Base-by-base conservation (phyloP, 2,888 invertebrate genomes). In the Carpatolechia fugitivella region DNA sequence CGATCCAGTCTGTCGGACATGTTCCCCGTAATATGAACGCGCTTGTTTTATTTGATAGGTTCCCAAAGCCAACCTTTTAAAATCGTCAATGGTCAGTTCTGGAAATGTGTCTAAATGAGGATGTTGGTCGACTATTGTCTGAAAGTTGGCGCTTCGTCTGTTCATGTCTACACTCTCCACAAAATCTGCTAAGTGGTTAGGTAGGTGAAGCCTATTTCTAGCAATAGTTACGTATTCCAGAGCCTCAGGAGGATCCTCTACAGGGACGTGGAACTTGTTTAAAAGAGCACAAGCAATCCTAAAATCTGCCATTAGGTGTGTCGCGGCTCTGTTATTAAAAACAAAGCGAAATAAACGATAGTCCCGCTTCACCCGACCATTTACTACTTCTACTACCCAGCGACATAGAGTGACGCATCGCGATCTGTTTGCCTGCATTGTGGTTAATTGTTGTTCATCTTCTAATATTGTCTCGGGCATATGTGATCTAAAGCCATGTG, bases 321-420 rank as follows among this genome's bases (percentile, higher is more conserved):
- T 18, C 7, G 20, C 20, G 0, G 40, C 40, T 8, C 40, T 18
- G 20, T 41, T 18, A 10, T 3, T 11, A 41, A 18, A 41, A 11
- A 11, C 40, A 3, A 18, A 6, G 10, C 40, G 18, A 20, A 41
- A 41, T 1, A 41, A 11, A 10, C 11, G 1, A 11, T 18, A 41
- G 16, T 41, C 40, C 6, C 40, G 16, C 16, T 41, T 41, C 1
- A 41, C 10, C 3, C 40, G 10, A 1, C 40, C 40, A 20, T 41
- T 41, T 8, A 41, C 20, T 18, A 50, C 52, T 31, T 59, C 58
- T 16, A 58, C 54, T 14, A 60, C 58, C 16, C 16, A 24, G 3
- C 24, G 24, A 3, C 3, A 3, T 4, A 24, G 24, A 24, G 24
- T 24, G 24, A 24, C 24, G 3, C 6, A 4, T 24, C 24, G 3